phyloP scores from a whole-genome alignment of 2,888 invertebrate species.

The Galeruca laticollis region DNA sequence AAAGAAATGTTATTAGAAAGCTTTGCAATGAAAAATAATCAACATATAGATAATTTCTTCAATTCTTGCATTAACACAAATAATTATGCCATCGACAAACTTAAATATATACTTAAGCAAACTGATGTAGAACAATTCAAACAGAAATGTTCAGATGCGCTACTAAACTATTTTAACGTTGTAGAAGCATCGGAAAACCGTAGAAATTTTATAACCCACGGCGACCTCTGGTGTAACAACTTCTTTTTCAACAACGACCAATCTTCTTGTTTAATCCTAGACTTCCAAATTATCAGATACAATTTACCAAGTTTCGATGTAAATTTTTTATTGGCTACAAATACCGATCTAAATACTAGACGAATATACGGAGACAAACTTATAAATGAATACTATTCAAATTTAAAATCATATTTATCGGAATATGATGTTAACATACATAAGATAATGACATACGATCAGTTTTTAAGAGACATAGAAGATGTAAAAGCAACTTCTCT shows the following conservation, averaged over 20 bases:
- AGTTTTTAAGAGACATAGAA: slow-evolving; percentile 49
- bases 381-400: slow-evolving; percentile 50
- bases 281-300: slow-evolving; percentile 66
- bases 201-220: slow-evolving; percentile 63
- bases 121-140: slow-evolving; percentile 39
- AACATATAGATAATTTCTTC: background rate
- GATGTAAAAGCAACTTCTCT: slow-evolving; percentile 49
- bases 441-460: slow-evolving; percentile 45
- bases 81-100: slow-evolving; percentile 36
- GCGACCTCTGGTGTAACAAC: slow-evolving; percentile 60
- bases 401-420: slow-evolving; percentile 45
- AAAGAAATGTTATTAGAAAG: slow-evolving; percentile 46
- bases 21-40: slow-evolving; percentile 24
- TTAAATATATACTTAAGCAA: slow-evolving; percentile 38
- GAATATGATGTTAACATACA: slow-evolving; percentile 46
- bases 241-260: slow-evolving; percentile 54
- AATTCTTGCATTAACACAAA: slow-evolving; percentile 7
- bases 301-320: slow-evolving; percentile 76
- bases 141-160: slow-evolving; percentile 27
- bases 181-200: slow-evolving; percentile 60
- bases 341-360: slow-evolving; percentile 47
- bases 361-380: slow-evolving; percentile 46
- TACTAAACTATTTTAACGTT: slow-evolving; percentile 52
- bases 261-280: slow-evolving; percentile 56
- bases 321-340: slow-evolving; percentile 59